These are phyloP conservation scores for Tapera naevia DNA, from an alignment of 2,797 vertebrate species.

Conservation along the genomic window DNA sequence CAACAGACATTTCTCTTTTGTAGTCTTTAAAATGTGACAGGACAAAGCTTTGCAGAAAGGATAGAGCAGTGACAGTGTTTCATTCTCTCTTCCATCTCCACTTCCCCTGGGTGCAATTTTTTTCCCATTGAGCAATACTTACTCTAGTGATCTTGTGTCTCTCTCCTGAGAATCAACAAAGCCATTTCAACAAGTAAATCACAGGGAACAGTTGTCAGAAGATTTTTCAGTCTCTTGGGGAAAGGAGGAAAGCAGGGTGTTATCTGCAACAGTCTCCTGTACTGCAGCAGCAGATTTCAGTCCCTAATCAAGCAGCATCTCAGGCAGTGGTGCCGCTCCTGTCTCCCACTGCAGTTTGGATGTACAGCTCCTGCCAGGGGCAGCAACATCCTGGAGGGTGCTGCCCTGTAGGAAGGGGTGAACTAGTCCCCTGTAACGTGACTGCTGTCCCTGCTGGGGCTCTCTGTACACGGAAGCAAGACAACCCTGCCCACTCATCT, in stretches of 20 bases:
- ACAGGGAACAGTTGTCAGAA: not conserved
- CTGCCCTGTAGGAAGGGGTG: not conserved
- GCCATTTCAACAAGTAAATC: not conserved
- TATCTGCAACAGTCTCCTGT: not conserved
- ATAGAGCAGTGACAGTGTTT: not conserved
- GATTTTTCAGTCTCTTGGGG: not conserved
- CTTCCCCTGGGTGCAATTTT: not conserved
- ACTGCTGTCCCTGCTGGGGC: accelerated
- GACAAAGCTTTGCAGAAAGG: not conserved
- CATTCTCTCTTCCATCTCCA: not conserved
- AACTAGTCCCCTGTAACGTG: accelerated
- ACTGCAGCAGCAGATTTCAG: not conserved
- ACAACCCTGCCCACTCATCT: not conserved
- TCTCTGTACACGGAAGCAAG: not conserved
- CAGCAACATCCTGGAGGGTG: not conserved
- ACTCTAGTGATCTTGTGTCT: not conserved
- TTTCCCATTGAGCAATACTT: not conserved
- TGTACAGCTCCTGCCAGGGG: not conserved
- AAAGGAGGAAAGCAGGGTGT: not conserved
- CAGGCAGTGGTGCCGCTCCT: not conserved
- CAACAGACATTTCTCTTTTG: not conserved
- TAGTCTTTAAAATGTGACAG: not conserved
- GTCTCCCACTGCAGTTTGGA: not conserved
- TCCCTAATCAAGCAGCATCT: not conserved
- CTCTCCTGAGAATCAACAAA: not conserved